Evolutionary conservation across 2,888 invertebrate species (phyloP).

Genomic region (Caenorhabditis panamensis): DNA sequence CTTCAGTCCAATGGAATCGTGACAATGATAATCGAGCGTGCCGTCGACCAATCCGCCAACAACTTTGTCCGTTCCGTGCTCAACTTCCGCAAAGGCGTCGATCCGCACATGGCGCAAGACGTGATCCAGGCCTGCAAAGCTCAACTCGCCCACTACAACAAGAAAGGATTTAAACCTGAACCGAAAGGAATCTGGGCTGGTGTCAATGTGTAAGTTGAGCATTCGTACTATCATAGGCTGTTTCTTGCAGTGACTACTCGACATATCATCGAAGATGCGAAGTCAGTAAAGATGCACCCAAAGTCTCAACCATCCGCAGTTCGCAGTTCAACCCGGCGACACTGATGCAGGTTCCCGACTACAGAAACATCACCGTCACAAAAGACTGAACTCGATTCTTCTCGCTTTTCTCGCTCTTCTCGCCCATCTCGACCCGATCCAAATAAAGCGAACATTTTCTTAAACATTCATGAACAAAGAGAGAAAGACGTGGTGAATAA

Average conservation of each 20-base stretch:
- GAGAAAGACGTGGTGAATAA: conserved; percentile 8
- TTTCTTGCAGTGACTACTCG: background rate
- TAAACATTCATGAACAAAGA: no score
- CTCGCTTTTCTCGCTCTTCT: no score
- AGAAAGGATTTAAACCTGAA: conserved; percentile 23
- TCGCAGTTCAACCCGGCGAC: no score
- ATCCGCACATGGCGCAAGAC: conserved; percentile 30
- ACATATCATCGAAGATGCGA: no score
- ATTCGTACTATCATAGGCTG: background rate
- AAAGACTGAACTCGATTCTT: no score
- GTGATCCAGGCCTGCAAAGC: conserved; percentile 6
- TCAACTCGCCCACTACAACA: conserved; percentile 7
- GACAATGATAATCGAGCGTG: conserved; percentile 30
- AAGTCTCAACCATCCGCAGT: no score
- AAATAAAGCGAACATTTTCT: no score
- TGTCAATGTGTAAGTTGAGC: background rate
- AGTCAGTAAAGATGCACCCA: no score
- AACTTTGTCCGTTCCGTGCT: conserved; percentile 15
- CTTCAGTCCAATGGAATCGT: conserved; percentile 41
- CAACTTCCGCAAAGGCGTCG: conserved; percentile 1
- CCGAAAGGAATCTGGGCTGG: conserved; percentile 11
- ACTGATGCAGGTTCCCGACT: no score
- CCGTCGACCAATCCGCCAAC: background rate
- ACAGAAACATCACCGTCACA: no score
- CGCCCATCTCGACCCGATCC: no score